A percentile compares a stretch with the other conserved stretches of the same genome.
Evolutionary conservation across 2,888 invertebrate species (phyloP).

Genomic region (Luperina testacea): DNA sequence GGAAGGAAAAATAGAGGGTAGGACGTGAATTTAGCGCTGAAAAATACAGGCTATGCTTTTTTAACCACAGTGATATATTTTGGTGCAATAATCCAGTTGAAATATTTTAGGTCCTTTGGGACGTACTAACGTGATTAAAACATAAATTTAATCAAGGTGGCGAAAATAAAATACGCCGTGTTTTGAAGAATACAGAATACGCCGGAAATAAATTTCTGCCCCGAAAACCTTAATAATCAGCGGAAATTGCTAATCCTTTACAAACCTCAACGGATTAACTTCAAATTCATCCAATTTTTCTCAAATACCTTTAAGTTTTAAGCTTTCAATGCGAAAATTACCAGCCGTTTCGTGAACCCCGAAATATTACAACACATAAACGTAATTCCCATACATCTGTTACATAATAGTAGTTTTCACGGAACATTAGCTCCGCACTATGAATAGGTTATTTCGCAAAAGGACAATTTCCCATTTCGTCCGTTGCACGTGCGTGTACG

Average conservation of each 20-base stretch:
- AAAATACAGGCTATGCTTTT: constrained; percentile 33
- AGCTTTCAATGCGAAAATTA: constrained; percentile 34
- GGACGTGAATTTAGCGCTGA: constrained; percentile 4
- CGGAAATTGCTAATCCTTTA: constrained; percentile 36
- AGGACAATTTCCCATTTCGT: constrained; percentile 64
- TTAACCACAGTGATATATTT: constrained; percentile 4
- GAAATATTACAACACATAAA: constrained; percentile 42
- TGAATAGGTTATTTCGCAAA: constrained; percentile 65
- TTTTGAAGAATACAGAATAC: not conserved
- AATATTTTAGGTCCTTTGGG: constrained; percentile 1
- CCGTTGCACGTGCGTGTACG: constrained; percentile 64
- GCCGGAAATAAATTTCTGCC: not conserved
- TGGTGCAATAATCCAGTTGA: not conserved
- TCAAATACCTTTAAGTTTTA: constrained; percentile 42
- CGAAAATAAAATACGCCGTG: not conserved
- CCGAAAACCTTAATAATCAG: constrained; percentile 15
- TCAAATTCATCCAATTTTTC: constrained; percentile 41
- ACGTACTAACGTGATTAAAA: not conserved
- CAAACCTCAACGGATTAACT: constrained; percentile 29
- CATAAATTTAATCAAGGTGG: not conserved
- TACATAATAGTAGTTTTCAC: constrained; percentile 55
- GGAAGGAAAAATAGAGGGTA: constrained; percentile 29
- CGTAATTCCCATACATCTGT: constrained; percentile 56
- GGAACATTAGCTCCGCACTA: constrained; percentile 59
- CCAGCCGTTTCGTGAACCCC: constrained; percentile 22